These are phyloP conservation scores for Danio tinwini DNA, from an alignment of 2,797 vertebrate species.

Conservation along the genomic window DNA sequence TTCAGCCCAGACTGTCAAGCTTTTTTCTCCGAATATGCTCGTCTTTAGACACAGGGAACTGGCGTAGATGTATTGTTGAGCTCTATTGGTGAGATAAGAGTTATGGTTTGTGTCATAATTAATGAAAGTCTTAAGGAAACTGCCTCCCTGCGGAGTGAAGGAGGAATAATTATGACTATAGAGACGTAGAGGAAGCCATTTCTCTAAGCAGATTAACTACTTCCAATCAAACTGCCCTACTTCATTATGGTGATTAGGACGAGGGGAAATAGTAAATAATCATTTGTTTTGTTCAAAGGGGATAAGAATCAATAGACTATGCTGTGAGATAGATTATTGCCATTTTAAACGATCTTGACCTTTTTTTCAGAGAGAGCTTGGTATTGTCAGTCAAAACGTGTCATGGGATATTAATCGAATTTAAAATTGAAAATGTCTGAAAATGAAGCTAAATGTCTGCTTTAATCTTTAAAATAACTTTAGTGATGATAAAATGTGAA, in stretches of 20 bases:
- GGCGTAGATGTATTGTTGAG: conserved; percentile 21
- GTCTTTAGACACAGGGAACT: conserved; percentile 44
- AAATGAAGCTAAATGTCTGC: too few species aligned
- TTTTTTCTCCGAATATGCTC: conserved; percentile 50
- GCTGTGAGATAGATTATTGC: too few species aligned
- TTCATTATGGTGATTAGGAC: conserved; percentile 44
- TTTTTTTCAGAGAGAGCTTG: neutral
- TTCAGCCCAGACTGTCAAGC: conserved; percentile 14
- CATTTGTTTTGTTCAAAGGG: conserved; percentile 1
- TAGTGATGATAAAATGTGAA: too few species aligned
- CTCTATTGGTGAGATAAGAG: conserved; percentile 47
- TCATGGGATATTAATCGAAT: too few species aligned
- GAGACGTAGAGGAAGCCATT: conserved; percentile 27
- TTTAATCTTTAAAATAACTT: too few species aligned
- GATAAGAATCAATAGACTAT: conserved; percentile 1
- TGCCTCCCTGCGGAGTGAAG: conserved; percentile 40
- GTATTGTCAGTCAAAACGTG: too few species aligned
- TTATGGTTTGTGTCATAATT: conserved; percentile 58
- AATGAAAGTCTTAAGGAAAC: conserved; percentile 50
- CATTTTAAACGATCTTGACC: neutral
- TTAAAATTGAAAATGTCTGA: too few species aligned
- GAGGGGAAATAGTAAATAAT: conserved; percentile 22
- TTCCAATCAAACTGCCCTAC: conserved; percentile 30
- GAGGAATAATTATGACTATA: conserved; percentile 48
- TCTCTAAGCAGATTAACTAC: conserved; percentile 37